These are phyloP conservation scores for Phyllostomus hastatus DNA, from an alignment of 2,113 vertebrate species.

Conservation along the genomic window DNA sequence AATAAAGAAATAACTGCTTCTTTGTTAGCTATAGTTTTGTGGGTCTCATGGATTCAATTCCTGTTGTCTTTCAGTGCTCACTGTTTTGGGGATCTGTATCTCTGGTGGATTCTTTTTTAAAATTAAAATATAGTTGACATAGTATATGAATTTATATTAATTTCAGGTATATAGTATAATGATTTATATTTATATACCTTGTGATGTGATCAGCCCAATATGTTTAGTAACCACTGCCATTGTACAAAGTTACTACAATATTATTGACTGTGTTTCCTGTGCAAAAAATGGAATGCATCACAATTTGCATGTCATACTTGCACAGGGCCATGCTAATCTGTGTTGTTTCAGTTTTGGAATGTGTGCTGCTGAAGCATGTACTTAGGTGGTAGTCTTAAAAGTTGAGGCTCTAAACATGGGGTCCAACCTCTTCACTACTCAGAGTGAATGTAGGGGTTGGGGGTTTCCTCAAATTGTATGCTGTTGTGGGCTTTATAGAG, in stretches of 20 bases:
- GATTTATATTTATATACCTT: not conserved
- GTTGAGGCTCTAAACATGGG: not conserved
- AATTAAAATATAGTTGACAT: not conserved
- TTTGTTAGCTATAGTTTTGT: not conserved
- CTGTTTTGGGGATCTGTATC: not conserved
- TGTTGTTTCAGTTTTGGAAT: not conserved
- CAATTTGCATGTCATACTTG: too few species aligned
- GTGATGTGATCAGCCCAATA: not conserved
- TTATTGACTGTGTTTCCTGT: too few species aligned
- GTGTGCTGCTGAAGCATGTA: not conserved
- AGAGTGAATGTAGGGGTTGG: not conserved
- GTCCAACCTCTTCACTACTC: not conserved
- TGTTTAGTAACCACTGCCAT: not conserved
- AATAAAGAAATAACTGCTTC: not conserved
- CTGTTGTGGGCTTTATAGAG: not conserved
- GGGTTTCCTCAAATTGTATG: not conserved
- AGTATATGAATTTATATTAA: not conserved
- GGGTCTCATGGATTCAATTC: not conserved
- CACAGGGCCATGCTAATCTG: not conserved
- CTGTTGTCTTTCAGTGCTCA: not conserved
- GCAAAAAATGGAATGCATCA: too few species aligned
- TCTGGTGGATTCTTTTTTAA: not conserved
- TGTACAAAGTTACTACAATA: too few species aligned
- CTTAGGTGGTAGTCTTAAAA: not conserved
- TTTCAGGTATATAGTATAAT: not conserved